These are phyloP conservation scores for Andinoacara biseriatus DNA, from an alignment of 2,113 vertebrate species.

Conservation along the genomic window DNA sequence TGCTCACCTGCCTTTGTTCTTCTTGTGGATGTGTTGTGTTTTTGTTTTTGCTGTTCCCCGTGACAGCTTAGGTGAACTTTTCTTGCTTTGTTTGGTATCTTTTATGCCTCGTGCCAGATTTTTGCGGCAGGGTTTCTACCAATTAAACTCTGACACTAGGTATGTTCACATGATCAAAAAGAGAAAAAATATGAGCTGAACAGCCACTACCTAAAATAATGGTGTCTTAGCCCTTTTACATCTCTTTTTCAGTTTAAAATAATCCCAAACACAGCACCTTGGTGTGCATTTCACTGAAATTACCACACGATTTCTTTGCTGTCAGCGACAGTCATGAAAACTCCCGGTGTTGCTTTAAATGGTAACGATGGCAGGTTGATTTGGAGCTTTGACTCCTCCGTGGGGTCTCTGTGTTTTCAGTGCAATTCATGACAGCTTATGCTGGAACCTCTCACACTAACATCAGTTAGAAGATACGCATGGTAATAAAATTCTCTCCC, in stretches of 20 bases:
- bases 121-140: neutral
- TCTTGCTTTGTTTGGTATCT: no score
- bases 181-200: neutral
- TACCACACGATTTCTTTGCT: conserved; percentile 24
- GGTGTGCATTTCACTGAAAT: conserved; percentile 32
- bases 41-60: no score
- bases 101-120: no score
- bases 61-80: no score
- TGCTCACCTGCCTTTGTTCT: no score
- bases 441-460: conserved; percentile 13
- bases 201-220: neutral
- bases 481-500: conserved; percentile 33
- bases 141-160: neutral
- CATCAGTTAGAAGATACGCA: conserved; percentile 30
- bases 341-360: neutral
- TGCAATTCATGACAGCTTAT: neutral
- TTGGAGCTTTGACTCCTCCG: neutral
- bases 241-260: conserved; percentile 12
- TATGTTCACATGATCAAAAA: neutral
- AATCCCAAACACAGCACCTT: conserved; percentile 28
- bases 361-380: conserved; percentile 10
- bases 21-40: no score
- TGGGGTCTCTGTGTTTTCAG: neutral
- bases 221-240: neutral
- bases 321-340: conserved; percentile 21